A percentile compares a stretch with the other conserved stretches of the same genome.
Conservation (phyloP, 2,888 invertebrate species). For the Cacoxenus indagator region DNA sequence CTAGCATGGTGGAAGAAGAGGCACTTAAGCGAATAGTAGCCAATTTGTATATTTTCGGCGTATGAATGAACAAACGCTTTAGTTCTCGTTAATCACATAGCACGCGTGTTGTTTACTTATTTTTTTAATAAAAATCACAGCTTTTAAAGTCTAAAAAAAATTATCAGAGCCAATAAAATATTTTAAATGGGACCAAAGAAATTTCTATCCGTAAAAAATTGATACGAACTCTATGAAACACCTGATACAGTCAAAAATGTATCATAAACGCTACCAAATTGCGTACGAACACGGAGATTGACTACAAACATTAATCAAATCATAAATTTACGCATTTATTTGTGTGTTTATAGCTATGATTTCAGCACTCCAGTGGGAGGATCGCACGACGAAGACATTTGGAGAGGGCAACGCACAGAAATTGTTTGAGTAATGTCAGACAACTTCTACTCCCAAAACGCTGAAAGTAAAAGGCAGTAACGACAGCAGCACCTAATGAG, state of each 20-base stretch:
- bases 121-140: no score
- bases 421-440: constrained; percentile 61
- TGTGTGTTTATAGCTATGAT: constrained; percentile 46
- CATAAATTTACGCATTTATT: constrained; percentile 64
- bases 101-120: no score
- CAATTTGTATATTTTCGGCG: no score
- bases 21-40: no score
- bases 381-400: constrained; percentile 23
- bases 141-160: neutral
- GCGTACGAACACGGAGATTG: constrained; percentile 42
- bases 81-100: no score
- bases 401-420: constrained; percentile 30
- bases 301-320: constrained; percentile 58
- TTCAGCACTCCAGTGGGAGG: constrained; percentile 30
- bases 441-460: constrained; percentile 18
- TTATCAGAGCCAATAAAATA: neutral
- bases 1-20: no score
- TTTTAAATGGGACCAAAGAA: neutral
- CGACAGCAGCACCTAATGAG: neutral
- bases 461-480: neutral
- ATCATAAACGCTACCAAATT: neutral
- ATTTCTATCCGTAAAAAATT: no score
- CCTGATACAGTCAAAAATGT: neutral
- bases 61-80: no score
- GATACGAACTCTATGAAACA: constrained; percentile 5